Evolutionary conservation across 1,140 invertebrate species (phyloP).

Genomic region (Choristoneura fumiferana): DNA sequence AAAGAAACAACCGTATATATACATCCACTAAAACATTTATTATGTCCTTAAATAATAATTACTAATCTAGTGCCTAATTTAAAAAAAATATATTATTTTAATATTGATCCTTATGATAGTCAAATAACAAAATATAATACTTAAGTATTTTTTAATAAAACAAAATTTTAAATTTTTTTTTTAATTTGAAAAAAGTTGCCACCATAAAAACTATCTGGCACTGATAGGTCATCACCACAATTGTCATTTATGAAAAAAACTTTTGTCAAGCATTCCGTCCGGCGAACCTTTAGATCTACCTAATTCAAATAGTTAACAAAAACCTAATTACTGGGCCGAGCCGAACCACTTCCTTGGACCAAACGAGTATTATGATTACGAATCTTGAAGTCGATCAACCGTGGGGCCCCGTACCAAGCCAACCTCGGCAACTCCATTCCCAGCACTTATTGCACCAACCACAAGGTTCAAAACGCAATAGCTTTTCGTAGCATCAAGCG

Average conservation of each 20-base stretch:
- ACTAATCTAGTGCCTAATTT: too few relatives aligned
- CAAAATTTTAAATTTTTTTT: too few relatives aligned
- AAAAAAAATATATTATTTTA: too few relatives aligned
- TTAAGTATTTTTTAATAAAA: too few relatives aligned
- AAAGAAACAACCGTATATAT: too few relatives aligned
- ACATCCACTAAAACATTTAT: too few relatives aligned
- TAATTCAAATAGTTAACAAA: slow-evolving; percentile 28
- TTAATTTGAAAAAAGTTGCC: too few relatives aligned
- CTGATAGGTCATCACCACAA: not conserved
- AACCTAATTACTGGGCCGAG: slow-evolving; percentile 49
- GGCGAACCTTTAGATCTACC: not conserved
- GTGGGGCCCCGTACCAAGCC: slow-evolving; percentile 47
- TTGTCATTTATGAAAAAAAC: not conserved
- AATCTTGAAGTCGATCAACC: slow-evolving; percentile 67
- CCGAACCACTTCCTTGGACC: slow-evolving; percentile 48
- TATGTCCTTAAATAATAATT: too few relatives aligned
- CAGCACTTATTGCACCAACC: slow-evolving; percentile 11
- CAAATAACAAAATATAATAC: too few relatives aligned
- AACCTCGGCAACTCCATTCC: slow-evolving; percentile 44
- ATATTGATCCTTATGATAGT: too few relatives aligned
- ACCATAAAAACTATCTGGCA: too few relatives aligned
- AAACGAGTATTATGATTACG: slow-evolving; percentile 59
- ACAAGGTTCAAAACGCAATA: slow-evolving; percentile 37
- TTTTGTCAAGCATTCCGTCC: not conserved
- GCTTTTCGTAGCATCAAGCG: slow-evolving; percentile 20